Conservation (phyloP, 2,797 vertebrate species). For the Enteromius anoplus region DNA sequence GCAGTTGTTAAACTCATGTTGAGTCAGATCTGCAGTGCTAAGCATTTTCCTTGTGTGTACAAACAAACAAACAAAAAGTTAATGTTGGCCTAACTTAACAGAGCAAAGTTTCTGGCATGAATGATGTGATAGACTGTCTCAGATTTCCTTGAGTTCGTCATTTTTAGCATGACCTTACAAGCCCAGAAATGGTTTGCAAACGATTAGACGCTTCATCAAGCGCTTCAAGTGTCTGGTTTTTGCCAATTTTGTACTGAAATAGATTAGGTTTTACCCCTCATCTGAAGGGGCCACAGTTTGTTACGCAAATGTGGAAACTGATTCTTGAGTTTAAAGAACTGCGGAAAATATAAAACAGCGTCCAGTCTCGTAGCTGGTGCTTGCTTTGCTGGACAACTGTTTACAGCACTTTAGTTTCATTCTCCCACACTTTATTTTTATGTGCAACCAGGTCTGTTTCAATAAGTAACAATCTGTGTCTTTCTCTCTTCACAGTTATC, state of each 20-base stretch:
- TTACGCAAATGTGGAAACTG: constrained; percentile 72
- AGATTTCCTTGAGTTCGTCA: not conserved
- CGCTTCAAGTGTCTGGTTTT: not conserved
- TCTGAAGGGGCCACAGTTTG: constrained; percentile 63
- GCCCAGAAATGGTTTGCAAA: constrained; percentile 43
- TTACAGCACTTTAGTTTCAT: not conserved
- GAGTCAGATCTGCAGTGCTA: constrained; percentile 51
- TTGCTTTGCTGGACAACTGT: not conserved
- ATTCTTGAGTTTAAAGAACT: constrained; percentile 66
- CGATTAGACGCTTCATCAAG: constrained; percentile 46
- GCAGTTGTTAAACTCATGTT: constrained; percentile 53
- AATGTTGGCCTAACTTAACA: not conserved
- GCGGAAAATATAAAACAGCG: constrained; percentile 11
- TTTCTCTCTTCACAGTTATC: constrained; percentile 77
- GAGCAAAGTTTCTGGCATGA: not conserved
- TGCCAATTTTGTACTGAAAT: constrained; percentile 37
- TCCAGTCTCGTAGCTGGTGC: not conserved
- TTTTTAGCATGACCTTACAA: constrained; percentile 15
- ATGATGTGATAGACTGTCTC: not conserved
- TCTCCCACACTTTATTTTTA: constrained; percentile 14
- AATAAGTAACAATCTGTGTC: constrained; percentile 33
- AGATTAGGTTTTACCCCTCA: constrained; percentile 43
- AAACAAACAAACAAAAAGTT: not conserved
- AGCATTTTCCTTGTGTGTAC: constrained; percentile 39
- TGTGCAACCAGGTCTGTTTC: constrained; percentile 7